Conservation (phyloP, 2,113 vertebrate species). For the Gymnogyps californianus region DNA sequence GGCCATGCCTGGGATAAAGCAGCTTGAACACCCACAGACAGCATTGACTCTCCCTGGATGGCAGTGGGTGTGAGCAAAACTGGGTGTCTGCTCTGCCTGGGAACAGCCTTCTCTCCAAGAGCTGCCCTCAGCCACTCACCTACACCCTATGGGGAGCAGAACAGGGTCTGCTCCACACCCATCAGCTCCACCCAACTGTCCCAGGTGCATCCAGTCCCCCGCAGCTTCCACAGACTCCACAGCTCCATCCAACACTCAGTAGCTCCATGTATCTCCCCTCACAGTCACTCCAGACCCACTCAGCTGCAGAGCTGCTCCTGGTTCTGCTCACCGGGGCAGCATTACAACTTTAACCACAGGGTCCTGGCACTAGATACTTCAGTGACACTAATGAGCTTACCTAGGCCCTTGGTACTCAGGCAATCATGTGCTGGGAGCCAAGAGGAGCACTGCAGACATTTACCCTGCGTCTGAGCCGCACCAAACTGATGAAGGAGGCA, state of each 20-base stretch:
- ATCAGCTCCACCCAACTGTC: accelerated
- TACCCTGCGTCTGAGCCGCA: not conserved
- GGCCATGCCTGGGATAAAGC: not conserved
- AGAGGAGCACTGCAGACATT: not conserved
- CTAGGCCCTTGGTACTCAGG: not conserved
- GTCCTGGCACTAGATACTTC: not conserved
- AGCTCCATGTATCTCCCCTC: accelerated
- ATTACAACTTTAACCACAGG: not conserved
- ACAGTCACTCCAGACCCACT: not conserved
- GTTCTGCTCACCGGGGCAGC: not conserved
- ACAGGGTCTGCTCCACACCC: too few species aligned
- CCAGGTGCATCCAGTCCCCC: not conserved
- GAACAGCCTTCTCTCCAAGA: not conserved
- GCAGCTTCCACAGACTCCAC: not conserved
- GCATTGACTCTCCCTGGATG: not conserved
- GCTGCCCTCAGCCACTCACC: not conserved
- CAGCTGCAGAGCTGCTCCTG: not conserved
- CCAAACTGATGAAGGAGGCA: not conserved
- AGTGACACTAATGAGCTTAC: accelerated
- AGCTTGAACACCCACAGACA: not conserved
- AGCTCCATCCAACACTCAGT: not conserved
- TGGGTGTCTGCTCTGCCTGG: too few species aligned
- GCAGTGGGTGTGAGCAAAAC: not conserved
- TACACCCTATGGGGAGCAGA: not conserved
- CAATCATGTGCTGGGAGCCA: not conserved